Evolutionary conservation across 2,797 vertebrate genomes (phyloP), one percentile per base, ranked within the genome.

Genomic region (Nyctibius grandis): DNA sequence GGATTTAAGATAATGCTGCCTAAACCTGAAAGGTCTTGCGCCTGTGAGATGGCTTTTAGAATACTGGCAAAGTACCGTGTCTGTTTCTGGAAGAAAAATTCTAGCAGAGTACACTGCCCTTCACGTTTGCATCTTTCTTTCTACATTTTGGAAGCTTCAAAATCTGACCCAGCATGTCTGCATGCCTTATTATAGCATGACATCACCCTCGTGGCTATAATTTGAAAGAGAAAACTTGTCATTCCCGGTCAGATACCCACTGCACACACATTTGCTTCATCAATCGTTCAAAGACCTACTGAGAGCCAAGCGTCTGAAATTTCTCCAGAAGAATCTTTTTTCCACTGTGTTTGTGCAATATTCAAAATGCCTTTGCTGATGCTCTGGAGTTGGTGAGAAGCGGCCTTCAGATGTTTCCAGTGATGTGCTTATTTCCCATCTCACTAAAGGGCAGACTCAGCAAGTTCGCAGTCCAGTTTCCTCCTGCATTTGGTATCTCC

Each of bases 1-100:
- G 92, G 88, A 96, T 96, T 96, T 94, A 91, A 96, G 90, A 80
- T 91, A 93, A 96, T 61, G 33, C 34, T 96, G 93, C 87, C 75
- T 94, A 75, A 91, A 81, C 53, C 76, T 67, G 65, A 97, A 94
- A 95, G 51, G 74, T 63, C 68, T 22, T 38, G 12, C 1, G 0
- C 54, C 83, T 76, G 0, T 20, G 44, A 1, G 4, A 68, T 92
- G 1, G 2, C 48, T 95, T 96, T 91, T 83, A 91, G 88, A 64
- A 81, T 12, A 15, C 7, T 74, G 70, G 70, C 54, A 78, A 95
- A 94, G 36, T 54, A 91, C 48, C 51, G 44, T 0, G 4, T 33
- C 63, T 84, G 44, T 63, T 83, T 64, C 78, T 75, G 51, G 75
- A 91, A 92, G 64, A 74, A 83, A 94, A 87, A 91, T 57, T 85